A percentile compares a stretch with the other conserved stretches of the same genome.
Evolutionary conservation across 2,888 invertebrate species (phyloP).

Genomic region (Andricus curvator): DNA sequence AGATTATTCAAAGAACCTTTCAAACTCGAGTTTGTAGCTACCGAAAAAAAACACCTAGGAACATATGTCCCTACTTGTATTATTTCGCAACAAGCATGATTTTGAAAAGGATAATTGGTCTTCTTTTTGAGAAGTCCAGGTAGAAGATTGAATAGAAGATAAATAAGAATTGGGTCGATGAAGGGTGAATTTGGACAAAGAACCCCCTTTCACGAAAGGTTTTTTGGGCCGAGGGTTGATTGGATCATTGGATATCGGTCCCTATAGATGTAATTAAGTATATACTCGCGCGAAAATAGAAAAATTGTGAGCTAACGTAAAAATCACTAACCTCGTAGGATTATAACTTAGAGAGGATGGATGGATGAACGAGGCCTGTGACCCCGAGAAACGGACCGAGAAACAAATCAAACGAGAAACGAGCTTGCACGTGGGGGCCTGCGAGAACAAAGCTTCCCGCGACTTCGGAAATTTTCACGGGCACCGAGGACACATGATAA

Average conservation of each 20-base stretch:
- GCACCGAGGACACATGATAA: conserved; percentile 34
- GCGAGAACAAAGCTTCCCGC: conserved; percentile 51
- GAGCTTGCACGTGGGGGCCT: conserved; percentile 58
- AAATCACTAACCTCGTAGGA: conserved; percentile 72
- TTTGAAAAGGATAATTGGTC: neutral
- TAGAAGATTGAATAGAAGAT: conserved; percentile 28
- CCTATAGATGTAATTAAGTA: conserved; percentile 21
- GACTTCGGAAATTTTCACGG: conserved; percentile 52
- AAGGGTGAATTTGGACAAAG: conserved; percentile 31
- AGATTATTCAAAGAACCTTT: too few relatives aligned
- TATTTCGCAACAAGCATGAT: neutral
- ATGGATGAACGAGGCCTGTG: conserved; percentile 66
- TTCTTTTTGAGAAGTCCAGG: conserved; percentile 5
- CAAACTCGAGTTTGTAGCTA: too few relatives aligned
- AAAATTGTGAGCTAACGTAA: conserved; percentile 59
- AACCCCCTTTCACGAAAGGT: conserved; percentile 25
- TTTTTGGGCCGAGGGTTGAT: conserved; percentile 9
- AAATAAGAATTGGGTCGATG: conserved; percentile 28
- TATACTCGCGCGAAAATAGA: conserved; percentile 25
- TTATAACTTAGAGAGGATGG: conserved; percentile 73
- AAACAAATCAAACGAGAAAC: conserved; percentile 48
- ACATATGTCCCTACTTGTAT: conserved; percentile 5
- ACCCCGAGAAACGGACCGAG: conserved; percentile 55
- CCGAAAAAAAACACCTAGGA: too few relatives aligned
- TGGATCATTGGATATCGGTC: conserved; percentile 38